phyloP scores from a whole-genome alignment of 2,113 vertebrate genomes.

The Centropus bengalensis region DNA sequence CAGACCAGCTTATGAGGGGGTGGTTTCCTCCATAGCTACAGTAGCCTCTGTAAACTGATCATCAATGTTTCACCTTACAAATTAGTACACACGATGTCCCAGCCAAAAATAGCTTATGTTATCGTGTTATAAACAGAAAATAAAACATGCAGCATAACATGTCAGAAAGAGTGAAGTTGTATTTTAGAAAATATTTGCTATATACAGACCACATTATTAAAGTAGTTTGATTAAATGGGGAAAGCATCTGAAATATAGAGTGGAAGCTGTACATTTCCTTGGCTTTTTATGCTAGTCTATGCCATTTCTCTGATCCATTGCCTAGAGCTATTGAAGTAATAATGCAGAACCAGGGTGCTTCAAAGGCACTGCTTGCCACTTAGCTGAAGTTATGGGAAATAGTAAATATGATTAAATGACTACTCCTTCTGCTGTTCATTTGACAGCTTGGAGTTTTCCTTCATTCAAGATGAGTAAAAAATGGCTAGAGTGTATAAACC shows the following conservation, averaged over 20 bases:
- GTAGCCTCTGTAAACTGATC: background rate
- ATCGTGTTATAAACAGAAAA: background rate
- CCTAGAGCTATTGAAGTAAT: background rate
- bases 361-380: background rate
- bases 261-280: background rate
- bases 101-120: background rate
- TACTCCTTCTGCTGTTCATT: background rate
- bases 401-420: background rate
- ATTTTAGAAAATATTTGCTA: background rate
- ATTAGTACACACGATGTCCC: background rate
- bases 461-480: background rate
- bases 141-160: background rate
- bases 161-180: background rate
- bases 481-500: background rate
- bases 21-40: background rate
- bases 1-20: accelerated
- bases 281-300: background rate
- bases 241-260: background rate
- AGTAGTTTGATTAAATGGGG: background rate
- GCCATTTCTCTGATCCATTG: accelerated
- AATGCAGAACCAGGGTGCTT: background rate
- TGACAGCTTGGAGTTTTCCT: background rate
- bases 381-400: background rate
- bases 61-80: background rate
- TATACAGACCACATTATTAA: background rate